phyloP scores from a whole-genome alignment of 2,888 invertebrate genomes.

The Pimpla rufipes region DNA sequence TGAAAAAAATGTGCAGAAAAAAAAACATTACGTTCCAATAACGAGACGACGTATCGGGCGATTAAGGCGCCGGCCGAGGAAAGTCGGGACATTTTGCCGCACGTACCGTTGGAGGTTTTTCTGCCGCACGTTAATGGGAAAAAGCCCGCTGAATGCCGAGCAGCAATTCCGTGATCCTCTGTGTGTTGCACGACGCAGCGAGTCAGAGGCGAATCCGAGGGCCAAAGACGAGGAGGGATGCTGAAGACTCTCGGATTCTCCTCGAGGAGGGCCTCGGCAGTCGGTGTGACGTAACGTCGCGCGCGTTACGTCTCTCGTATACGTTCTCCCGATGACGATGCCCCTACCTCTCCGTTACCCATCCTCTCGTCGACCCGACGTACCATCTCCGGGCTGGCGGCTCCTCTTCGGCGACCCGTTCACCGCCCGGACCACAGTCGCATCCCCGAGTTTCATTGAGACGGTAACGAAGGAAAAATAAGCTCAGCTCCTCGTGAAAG shows the following conservation, averaged over 20 bases:
- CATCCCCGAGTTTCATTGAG: conserved; percentile 80
- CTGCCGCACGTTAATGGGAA: conserved; percentile 6
- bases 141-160: conserved; percentile 24
- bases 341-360: conserved; percentile 55
- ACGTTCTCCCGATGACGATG: conserved; percentile 40
- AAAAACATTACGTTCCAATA: conserved; percentile 7
- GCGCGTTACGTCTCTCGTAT: conserved; percentile 72
- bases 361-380: conserved; percentile 58
- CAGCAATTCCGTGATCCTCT: conserved; percentile 11
- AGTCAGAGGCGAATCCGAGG: neutral
- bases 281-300: conserved; percentile 73
- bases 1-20: conserved; percentile 9
- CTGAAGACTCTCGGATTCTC: no score
- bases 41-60: neutral
- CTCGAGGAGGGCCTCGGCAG: conserved; percentile 60
- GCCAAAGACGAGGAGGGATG: conserved; percentile 49
- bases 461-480: conserved; percentile 73
- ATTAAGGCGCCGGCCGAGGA: conserved; percentile 34
- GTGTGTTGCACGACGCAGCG: conserved; percentile 13
- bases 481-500: conserved; percentile 63
- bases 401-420: conserved; percentile 76
- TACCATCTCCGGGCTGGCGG: conserved; percentile 47
- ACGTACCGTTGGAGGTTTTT: conserved; percentile 33
- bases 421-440: conserved; percentile 79
- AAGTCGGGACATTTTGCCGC: conserved; percentile 37